Evolutionary conservation across 2,888 invertebrate species (phyloP), one percentile per base, ranked within the genome.

Genomic region (Marasmarcha lunaedactyla): DNA sequence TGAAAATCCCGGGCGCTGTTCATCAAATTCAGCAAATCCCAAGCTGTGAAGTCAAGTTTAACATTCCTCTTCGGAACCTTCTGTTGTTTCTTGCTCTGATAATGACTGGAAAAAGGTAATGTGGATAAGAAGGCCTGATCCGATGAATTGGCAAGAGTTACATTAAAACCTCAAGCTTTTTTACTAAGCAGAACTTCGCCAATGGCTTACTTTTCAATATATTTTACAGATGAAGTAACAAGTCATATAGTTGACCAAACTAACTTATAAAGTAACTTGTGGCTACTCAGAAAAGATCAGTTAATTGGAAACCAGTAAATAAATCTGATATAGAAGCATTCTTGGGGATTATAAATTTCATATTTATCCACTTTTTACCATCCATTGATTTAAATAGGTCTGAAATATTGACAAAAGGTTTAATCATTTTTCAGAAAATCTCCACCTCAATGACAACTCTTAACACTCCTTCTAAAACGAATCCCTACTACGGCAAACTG

Each of bases 281-380:
- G 10, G 37, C 41, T 6, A 33, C 27, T 9, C 34, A 41, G 11
- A 37, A 11, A 4, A 38, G n/a, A 11, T 30, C 30, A 12, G 15
- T 3, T n/a, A 34, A 34, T 10, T 41, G 41, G 40, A 40, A n/a
- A 14, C 36, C 35, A 12, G 25, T 25, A 25, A 9, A 25, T 25
- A 25, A 25, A 25, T 5, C 6, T 6, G 38, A 42, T 34, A 7
- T 41, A 2, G 11, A 34, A n/a, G 41, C 41, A 10, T 41, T 41
- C 34, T 37, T 41, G 3, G 42, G 42, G 10, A 38, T 38, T 9
- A 11, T 42, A n/a, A 35, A 38, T 11, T 27, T 42, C n/a, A 42
- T 42, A 36, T 35, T 38, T 2, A 30, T 15, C 14, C 35, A 42
- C 26, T 15, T 35, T 27, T 35, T 41, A 13, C 30, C 34, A 33